phyloP scores from a whole-genome alignment of 2,797 vertebrate genomes.

The Thamnophis elegans region DNA sequence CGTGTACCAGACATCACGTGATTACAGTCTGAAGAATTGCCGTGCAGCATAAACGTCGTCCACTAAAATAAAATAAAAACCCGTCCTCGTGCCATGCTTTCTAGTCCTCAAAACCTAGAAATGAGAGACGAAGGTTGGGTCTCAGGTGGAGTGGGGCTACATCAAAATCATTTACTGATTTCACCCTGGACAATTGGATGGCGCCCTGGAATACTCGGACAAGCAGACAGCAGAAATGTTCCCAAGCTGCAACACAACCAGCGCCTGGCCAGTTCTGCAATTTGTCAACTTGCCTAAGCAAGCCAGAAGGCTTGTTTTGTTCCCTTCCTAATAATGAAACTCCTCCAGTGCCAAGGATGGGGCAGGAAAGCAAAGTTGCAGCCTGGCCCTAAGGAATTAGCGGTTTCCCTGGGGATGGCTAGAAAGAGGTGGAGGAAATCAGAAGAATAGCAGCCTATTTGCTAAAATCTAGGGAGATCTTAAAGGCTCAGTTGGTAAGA shows the following conservation, averaged over 20 bases:
- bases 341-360: background rate
- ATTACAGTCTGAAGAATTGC: background rate
- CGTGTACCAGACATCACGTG: rapidly evolving
- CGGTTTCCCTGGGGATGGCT: background rate
- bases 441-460: background rate
- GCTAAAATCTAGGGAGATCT: no score
- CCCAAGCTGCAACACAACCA: background rate
- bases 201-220: rapidly evolving
- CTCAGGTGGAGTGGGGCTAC: background rate
- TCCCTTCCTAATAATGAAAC: background rate
- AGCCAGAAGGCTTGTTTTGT: background rate
- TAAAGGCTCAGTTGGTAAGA: no score
- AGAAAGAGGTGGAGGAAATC: background rate
- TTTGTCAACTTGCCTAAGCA: background rate
- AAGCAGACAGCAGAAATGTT: background rate
- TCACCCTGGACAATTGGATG: background rate
- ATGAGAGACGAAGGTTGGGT: background rate
- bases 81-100: background rate
- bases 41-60: background rate
- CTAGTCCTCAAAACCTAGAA: background rate
- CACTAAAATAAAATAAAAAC: background rate
- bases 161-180: rapidly evolving
- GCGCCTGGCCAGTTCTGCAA: background rate
- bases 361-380: background rate
- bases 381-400: background rate